Percentiles rank a stretch among this genome's conserved stretches.
Conservation (phyloP, 2,888 invertebrate species). For the Dryococelus australis region DNA sequence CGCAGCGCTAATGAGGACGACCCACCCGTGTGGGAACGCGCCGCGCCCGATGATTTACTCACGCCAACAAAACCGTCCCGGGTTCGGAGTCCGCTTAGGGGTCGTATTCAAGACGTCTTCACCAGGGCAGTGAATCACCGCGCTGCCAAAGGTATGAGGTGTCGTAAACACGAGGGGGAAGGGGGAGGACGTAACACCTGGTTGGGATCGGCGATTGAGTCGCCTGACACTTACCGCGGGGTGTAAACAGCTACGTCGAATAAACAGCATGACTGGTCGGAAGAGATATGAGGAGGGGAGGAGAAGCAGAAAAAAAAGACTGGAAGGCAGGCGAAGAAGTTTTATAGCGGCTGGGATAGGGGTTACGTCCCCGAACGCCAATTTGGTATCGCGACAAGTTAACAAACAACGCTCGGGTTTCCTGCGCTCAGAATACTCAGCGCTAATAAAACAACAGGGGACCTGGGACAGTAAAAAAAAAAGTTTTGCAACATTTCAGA, state of each 20-base stretch:
- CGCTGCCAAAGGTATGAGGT: background rate
- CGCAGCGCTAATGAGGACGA: background rate
- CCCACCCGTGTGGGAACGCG: background rate
- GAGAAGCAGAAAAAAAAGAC: background rate
- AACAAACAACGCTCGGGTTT: background rate
- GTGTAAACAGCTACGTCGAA: background rate
- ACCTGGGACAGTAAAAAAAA: too few relatives aligned
- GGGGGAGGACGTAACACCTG: background rate
- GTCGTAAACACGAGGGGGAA: background rate
- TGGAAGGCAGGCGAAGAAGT: background rate
- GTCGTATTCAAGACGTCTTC: background rate
- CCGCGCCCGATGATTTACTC: too few relatives aligned
- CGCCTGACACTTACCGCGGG: background rate
- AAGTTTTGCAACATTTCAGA: too few relatives aligned
- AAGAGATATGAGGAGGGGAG: background rate
- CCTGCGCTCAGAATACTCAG: background rate
- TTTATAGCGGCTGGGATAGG: constrained; percentile 8
- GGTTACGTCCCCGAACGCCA: background rate
- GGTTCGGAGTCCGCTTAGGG: background rate
- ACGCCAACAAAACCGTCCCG: too few relatives aligned
- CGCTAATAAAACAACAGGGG: too few relatives aligned
- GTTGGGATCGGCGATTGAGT: background rate
- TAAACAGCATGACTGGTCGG: background rate
- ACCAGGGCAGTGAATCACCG: background rate
- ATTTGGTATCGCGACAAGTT: background rate